Conservation (phyloP, 2,888 invertebrate genomes). For the Hirtodrosophila histrioides region DNA sequence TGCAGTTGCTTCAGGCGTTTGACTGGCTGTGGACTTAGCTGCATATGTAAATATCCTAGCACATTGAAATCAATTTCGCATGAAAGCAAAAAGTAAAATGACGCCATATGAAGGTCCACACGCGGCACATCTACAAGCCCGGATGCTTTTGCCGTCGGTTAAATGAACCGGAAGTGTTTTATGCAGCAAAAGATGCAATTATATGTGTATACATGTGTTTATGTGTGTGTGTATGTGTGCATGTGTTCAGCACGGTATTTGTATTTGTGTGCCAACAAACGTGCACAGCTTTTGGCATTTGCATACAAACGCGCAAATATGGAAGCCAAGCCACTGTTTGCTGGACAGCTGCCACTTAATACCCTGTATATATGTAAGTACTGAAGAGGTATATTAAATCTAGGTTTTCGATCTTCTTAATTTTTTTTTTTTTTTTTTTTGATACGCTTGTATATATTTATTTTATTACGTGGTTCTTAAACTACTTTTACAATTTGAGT, state of each 20-base stretch:
- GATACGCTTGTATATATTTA: no score
- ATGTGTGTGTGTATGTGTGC: slow-evolving; percentile 10
- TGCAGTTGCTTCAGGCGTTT: slow-evolving; percentile 8
- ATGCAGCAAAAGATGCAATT: slow-evolving; percentile 60
- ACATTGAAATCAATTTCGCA: slow-evolving; percentile 51
- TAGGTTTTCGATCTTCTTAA: no score
- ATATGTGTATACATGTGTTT: slow-evolving; percentile 22
- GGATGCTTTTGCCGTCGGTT: slow-evolving; percentile 38
- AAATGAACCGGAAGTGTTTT: slow-evolving; percentile 76
- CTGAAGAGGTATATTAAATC: neutral
- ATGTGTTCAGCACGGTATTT: slow-evolving; percentile 3
- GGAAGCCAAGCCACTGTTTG: slow-evolving; percentile 38
- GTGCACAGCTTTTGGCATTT: slow-evolving; percentile 55
- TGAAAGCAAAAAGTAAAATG: slow-evolving; percentile 40
- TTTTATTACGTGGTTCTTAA: no score
- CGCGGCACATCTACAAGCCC: slow-evolving; percentile 14
- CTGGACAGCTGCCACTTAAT: slow-evolving; percentile 45
- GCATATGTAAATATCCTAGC: slow-evolving; percentile 34
- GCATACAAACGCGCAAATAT: slow-evolving; percentile 61
- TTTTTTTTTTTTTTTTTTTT: no score
- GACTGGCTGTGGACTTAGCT: no score
- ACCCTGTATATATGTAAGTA: slow-evolving; percentile 3
- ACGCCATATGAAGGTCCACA: slow-evolving; percentile 37
- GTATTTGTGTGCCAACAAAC: slow-evolving; percentile 32
- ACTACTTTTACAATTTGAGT: no score